Evolutionary conservation across 1,140 invertebrate genomes (phyloP).

Genomic region (Copidosoma floridanum): DNA sequence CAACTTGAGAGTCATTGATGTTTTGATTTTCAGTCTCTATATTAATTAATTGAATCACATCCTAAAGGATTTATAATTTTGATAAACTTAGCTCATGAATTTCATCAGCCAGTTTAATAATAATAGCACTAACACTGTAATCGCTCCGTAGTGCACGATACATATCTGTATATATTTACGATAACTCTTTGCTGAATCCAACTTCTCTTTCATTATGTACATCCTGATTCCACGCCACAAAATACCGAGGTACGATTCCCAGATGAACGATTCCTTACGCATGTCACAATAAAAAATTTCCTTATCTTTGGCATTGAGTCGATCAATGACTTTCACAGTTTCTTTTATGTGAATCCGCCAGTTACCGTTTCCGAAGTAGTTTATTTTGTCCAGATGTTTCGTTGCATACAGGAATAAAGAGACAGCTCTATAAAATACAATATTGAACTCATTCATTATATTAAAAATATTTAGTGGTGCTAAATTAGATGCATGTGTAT

Average conservation of each 20-base stretch:
- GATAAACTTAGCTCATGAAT: too few species aligned
- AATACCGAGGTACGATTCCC: slow-evolving; percentile 60
- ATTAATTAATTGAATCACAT: too few species aligned
- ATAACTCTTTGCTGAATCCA: slow-evolving; percentile 32
- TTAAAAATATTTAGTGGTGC: too few species aligned
- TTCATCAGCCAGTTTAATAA: too few species aligned
- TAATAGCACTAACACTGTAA: background rate
- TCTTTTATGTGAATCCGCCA: slow-evolving; percentile 60
- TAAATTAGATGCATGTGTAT: too few species aligned
- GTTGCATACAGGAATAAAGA: background rate
- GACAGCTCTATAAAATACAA: background rate
- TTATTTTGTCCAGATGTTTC: background rate
- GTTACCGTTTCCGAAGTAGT: slow-evolving; percentile 53
- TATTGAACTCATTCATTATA: too few species aligned
- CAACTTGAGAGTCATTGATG: too few species aligned
- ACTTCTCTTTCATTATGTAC: slow-evolving; percentile 55
- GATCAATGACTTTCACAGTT: slow-evolving; percentile 51
- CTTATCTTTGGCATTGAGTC: slow-evolving; percentile 59
- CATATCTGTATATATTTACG: background rate
- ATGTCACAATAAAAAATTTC: slow-evolving; percentile 63
- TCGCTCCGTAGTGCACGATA: background rate
- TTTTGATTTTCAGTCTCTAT: too few species aligned
- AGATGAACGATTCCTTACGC: slow-evolving; percentile 55
- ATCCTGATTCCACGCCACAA: slow-evolving; percentile 61
- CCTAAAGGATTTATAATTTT: too few species aligned